Evolutionary conservation across 2,113 vertebrate species (phyloP).

Genomic region (Sakesphorus luctuosus): DNA sequence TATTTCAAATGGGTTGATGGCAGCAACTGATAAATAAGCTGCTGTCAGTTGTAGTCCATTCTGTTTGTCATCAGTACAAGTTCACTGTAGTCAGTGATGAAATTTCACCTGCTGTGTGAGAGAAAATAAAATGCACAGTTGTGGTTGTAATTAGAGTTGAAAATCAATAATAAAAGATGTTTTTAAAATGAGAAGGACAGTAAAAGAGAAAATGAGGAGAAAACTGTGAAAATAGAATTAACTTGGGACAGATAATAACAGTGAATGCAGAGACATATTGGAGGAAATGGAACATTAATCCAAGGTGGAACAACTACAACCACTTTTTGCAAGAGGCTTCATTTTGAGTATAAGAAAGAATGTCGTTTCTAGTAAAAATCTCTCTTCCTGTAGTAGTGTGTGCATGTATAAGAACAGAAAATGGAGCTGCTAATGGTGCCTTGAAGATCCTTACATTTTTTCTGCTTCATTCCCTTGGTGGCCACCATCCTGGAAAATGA

Average conservation of each 20-base stretch:
- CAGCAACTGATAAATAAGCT: constrained; percentile 23
- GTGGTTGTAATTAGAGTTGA: constrained; percentile 43
- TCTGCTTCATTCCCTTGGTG: constrained; percentile 12
- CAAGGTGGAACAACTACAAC: neutral
- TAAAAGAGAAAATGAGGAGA: constrained; percentile 31
- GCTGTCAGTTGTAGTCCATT: constrained; percentile 26
- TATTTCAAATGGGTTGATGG: constrained; percentile 16
- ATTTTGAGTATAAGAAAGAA: neutral
- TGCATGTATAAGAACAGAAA: neutral
- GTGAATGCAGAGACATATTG: neutral
- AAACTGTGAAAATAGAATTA: neutral
- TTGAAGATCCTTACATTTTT: constrained; percentile 3
- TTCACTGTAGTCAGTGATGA: constrained; percentile 28
- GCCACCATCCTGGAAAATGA: constrained; percentile 10
- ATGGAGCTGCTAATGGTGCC: constrained; percentile 30
- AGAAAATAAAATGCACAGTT: constrained; percentile 62
- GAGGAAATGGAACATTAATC: constrained; percentile 17
- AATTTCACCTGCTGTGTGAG: constrained; percentile 51
- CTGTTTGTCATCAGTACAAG: constrained; percentile 46
- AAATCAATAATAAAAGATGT: constrained; percentile 61
- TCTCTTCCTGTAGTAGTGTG: neutral
- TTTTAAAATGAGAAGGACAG: constrained; percentile 20
- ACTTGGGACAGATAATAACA: neutral
- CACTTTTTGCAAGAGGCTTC: neutral
- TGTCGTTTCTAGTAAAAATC: neutral